phyloP scores from a whole-genome alignment of 1,140 invertebrate genomes.

The Cecropterus lyciades region DNA sequence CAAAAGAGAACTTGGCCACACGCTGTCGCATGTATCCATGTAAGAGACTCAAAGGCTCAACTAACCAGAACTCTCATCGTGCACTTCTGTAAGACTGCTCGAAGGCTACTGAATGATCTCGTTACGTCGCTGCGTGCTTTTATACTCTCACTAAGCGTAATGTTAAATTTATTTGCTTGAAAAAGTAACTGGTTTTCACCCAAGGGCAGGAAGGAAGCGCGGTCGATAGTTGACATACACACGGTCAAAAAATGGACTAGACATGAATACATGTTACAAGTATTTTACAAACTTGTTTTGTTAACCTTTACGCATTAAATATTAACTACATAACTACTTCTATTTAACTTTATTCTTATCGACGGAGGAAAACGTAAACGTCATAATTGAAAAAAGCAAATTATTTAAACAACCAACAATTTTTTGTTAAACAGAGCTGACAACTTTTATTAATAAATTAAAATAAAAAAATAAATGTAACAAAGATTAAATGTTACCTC shows the following conservation, averaged over 20 bases:
- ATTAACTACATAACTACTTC: too few species aligned
- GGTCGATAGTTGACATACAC: constrained; percentile 4
- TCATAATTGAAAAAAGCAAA: too few species aligned
- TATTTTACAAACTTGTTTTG: not conserved
- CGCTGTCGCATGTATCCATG: too few species aligned
- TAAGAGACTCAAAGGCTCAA: constrained; percentile 38
- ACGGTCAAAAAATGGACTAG: not conserved
- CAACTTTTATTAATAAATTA: too few species aligned
- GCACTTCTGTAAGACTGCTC: constrained; percentile 83
- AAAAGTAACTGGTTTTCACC: constrained; percentile 77
- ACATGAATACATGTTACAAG: not conserved
- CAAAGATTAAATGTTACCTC: too few species aligned
- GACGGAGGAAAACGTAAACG: too few species aligned
- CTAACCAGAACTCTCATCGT: constrained; percentile 83
- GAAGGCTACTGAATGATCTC: constrained; percentile 81
- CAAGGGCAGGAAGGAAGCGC: constrained; percentile 78
- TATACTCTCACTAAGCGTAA: constrained; percentile 67
- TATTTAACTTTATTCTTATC: too few species aligned
- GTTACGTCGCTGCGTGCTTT: constrained; percentile 68
- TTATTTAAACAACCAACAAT: too few species aligned
- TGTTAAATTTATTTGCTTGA: constrained; percentile 70
- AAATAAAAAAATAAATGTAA: too few species aligned
- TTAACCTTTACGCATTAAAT: not conserved
- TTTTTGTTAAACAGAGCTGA: too few species aligned
- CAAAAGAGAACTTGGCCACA: too few species aligned